phyloP scores from a whole-genome alignment of 92 coral and sea anemone genomes.

The Epizoanthus fatuus region DNA sequence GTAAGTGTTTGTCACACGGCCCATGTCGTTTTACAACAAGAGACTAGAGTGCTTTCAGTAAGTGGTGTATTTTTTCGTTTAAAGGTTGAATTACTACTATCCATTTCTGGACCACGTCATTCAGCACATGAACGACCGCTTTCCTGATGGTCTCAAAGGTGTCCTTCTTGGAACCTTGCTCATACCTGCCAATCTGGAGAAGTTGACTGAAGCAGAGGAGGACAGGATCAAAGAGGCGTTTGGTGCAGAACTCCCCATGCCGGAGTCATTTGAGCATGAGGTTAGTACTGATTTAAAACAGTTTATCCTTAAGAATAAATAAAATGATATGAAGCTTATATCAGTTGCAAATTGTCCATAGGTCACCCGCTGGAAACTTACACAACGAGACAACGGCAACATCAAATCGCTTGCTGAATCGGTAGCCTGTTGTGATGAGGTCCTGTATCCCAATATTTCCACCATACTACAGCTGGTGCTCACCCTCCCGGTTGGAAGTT shows the following conservation, averaged over 20 bases:
- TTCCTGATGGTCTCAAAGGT: slow-evolving; percentile 50
- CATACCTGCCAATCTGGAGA: slow-evolving; percentile 51
- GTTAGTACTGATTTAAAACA: slow-evolving; percentile 11
- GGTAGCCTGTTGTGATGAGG: slow-evolving; percentile 2
- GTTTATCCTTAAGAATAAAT: no score
- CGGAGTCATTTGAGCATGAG: slow-evolving; percentile 55
- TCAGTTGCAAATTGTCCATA: background rate
- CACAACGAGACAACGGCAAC: background rate
- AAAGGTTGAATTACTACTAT: slow-evolving; percentile 56
- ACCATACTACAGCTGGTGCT: slow-evolving; percentile 19
- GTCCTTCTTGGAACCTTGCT: slow-evolving; percentile 46
- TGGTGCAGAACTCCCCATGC: slow-evolving; percentile 54
- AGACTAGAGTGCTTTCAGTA: background rate
- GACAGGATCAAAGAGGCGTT: slow-evolving; percentile 37
- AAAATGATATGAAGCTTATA: background rate
- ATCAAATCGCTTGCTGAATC: slow-evolving; percentile 12
- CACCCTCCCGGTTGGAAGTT: slow-evolving; percentile 26
- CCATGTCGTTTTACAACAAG: background rate
- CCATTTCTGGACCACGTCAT: slow-evolving; percentile 63
- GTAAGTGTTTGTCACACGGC: slow-evolving; percentile 14
- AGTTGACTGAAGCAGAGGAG: slow-evolving; percentile 46
- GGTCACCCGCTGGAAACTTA: background rate
- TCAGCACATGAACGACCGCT: slow-evolving; percentile 46
- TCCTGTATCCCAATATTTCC: slow-evolving; percentile 12
- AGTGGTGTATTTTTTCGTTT: slow-evolving; percentile 9